Evolutionary conservation across 2,113 vertebrate species (phyloP).

Genomic region (Herpailurus yagouaroundi): DNA sequence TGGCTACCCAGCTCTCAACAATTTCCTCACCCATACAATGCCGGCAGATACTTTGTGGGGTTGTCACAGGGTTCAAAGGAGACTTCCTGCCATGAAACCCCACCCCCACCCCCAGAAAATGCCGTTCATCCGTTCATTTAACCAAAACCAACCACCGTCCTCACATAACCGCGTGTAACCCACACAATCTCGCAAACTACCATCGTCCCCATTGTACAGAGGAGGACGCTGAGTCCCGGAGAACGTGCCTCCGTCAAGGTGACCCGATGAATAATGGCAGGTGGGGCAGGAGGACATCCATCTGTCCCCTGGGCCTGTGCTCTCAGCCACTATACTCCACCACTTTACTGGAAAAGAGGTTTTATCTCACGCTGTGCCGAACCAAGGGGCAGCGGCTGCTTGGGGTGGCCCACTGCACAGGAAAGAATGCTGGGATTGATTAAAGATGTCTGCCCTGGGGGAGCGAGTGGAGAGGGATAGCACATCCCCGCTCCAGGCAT

Average conservation of each 20-base stretch:
- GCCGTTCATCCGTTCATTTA: background rate
- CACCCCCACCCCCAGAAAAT: background rate
- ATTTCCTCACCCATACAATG: background rate
- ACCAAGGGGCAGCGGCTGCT: background rate
- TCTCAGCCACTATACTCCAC: background rate
- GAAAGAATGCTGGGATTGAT: background rate
- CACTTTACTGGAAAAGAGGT: background rate
- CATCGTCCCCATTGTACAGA: background rate
- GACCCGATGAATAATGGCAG: background rate
- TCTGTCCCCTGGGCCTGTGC: background rate
- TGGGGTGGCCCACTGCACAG: background rate
- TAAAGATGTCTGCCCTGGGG: background rate
- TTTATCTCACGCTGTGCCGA: background rate
- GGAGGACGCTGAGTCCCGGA: background rate
- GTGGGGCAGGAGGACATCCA: background rate
- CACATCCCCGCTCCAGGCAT: background rate
- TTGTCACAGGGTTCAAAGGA: background rate
- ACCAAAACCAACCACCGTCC: background rate
- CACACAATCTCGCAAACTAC: background rate
- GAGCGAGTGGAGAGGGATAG: too few species aligned
- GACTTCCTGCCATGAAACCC: background rate
- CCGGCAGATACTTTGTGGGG: background rate
- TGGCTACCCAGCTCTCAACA: background rate
- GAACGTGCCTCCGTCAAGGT: background rate
- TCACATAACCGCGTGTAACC: background rate